Conservation (phyloP, 2,113 vertebrate species). For the Zosterops borbonicus region DNA sequence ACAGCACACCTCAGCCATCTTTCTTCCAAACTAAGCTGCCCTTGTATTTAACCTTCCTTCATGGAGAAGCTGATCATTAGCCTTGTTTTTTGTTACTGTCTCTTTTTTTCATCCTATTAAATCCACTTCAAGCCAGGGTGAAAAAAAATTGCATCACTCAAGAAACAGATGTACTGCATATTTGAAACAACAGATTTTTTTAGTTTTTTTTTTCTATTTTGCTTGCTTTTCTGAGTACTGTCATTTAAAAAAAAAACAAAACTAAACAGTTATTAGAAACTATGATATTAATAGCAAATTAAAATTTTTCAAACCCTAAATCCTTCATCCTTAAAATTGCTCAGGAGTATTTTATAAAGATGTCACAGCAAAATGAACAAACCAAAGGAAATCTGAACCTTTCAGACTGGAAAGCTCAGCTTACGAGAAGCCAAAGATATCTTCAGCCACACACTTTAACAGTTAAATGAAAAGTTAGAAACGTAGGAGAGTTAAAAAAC, state of each 20-base stretch:
- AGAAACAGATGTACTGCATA: not conserved
- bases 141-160: not conserved
- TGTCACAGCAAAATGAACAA: not conserved
- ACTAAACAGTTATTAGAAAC: not conserved
- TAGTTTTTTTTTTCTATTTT: not conserved
- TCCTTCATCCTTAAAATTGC: not conserved
- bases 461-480: not conserved
- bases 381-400: not conserved
- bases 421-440: not conserved
- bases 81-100: not conserved
- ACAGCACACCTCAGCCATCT: not conserved
- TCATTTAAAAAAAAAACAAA: not conserved
- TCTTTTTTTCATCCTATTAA: not conserved
- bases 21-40: not conserved
- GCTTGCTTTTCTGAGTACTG: not conserved
- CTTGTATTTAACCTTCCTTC: not conserved
- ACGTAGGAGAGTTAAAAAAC: not conserved
- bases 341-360: not conserved
- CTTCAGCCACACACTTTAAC: not conserved
- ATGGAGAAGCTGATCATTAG: not conserved
- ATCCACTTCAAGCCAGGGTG: not conserved
- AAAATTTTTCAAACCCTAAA: not conserved
- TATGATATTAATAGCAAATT: not conserved
- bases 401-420: not conserved
- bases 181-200: not conserved